Evolutionary conservation across 2,797 vertebrate species (phyloP).

Genomic region (Vultur gryphus): DNA sequence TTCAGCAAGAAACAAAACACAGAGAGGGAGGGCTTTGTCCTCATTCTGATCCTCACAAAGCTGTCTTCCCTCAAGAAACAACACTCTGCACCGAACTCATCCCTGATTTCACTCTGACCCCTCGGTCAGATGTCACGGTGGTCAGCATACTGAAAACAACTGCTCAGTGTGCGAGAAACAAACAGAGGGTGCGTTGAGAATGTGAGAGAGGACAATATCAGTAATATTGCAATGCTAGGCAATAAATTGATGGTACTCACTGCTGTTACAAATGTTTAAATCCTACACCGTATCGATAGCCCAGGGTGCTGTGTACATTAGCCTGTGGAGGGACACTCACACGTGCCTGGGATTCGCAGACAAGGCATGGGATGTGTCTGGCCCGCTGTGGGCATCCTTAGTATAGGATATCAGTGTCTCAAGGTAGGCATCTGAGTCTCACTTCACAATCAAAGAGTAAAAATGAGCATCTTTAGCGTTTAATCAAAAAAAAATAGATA

Average conservation of each 20-base stretch:
- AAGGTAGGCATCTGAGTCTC: not conserved
- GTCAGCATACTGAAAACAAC: not conserved
- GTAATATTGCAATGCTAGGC: not conserved
- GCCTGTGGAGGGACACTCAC: not conserved
- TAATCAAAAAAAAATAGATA: not conserved
- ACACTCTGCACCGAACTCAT: not conserved
- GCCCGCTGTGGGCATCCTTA: fast-evolving
- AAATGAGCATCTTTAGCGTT: not conserved
- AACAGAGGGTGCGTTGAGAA: not conserved
- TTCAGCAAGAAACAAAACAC: not conserved
- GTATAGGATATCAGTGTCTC: not conserved
- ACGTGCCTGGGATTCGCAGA: not conserved
- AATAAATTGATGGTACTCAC: not conserved
- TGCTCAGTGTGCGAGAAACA: not conserved
- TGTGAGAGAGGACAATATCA: not conserved
- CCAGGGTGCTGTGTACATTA: not conserved
- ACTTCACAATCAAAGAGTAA: not conserved
- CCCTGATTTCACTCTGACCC: not conserved
- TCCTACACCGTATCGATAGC: not conserved
- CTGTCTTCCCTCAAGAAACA: not conserved
- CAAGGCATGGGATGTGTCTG: not conserved
- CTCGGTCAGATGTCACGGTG: not conserved
- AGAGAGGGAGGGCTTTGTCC: not conserved
- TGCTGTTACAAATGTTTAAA: not conserved
- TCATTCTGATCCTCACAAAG: not conserved